Base-by-base conservation (phyloP, 2,888 invertebrate species). In the Chloroclysta siterata region DNA sequence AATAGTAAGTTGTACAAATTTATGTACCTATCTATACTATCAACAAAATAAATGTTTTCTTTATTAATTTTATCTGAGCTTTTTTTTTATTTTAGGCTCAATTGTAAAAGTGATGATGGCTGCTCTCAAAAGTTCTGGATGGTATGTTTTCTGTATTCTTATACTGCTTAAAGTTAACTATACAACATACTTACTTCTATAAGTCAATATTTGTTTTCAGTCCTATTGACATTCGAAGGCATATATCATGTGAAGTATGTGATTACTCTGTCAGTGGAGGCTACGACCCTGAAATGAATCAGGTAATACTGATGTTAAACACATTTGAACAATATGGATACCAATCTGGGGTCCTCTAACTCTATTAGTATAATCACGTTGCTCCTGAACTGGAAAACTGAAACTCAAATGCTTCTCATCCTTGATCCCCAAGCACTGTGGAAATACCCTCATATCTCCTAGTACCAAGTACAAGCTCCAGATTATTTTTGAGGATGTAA, bases 171-270 rank as follows among this genome's bases (percentile, higher is more conserved):
- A n/a, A 39, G 36, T 39, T 39, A 11, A 11, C 3, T 10, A 11
- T 11, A 39, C 1, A 11, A 4, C 11, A 22, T 39, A 10, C 36
- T 11, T 8, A 4, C 11, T 39, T 39, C 10, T 8, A 36, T 10
- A 36, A 36, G 4, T 33, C 22, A 33, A 7, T 36, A 13, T 53
- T 41, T 56, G n/a, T 28, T 94, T 94, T 46, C 87, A 97, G 97
- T 86, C 94, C 96, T 36, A 89, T 99, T 62, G 97, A 98, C 81
- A 94, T 98, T 29, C 90, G 97, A 47, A 94, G 99, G 63, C 98
- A 99, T 81, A 95, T 99, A 72, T 96, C 97, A 0, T 99, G 99
- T 92, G 99, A 99, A 93, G 95, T 96, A 17, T 99, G 99, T 88
- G 95, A 96, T 78, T 88, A 94, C 11, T 93, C 94, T 8, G 97